Percentiles rank a stretch among this genome's conserved stretches.
Conservation (phyloP, 1,140 invertebrate genomes). For the Lucilia sericata region DNA sequence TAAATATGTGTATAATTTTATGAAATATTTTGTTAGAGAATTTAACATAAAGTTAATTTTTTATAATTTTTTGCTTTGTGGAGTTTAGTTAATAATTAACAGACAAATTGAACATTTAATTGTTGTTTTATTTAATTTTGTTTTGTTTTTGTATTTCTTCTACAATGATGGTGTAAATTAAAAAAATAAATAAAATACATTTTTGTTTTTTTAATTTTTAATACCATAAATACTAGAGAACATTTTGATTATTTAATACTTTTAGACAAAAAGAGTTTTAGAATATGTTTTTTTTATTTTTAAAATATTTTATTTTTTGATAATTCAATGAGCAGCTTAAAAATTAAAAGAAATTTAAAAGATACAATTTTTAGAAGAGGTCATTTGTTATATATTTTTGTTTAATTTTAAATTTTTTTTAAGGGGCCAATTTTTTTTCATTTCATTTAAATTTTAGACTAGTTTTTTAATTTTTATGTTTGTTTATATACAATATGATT, state of each 20-base stretch:
- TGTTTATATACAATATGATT: conserved; percentile 32
- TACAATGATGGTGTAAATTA: conserved; percentile 48
- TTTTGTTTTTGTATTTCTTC: conserved; percentile 13
- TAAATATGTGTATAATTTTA: too few relatives aligned
- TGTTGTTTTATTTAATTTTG: neutral
- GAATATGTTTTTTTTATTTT: neutral
- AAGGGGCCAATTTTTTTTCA: conserved; percentile 38
- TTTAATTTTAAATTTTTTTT: neutral
- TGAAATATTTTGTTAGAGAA: neutral
- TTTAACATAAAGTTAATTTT: neutral
- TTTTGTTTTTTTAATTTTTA: conserved; percentile 7
- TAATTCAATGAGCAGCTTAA: conserved; percentile 1
- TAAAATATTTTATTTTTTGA: conserved; percentile 8
- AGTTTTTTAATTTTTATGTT: neutral
- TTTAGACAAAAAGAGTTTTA: conserved; percentile 25
- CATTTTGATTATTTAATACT: conserved; percentile 33
- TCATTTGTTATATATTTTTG: neutral
- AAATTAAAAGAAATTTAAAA: neutral
- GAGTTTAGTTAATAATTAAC: neutral
- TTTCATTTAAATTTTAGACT: neutral
- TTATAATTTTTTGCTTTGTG: neutral
- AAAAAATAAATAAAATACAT: conserved; percentile 31
- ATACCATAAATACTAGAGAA: neutral
- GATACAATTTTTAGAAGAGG: neutral
- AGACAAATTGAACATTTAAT: conserved; percentile 28